A percentile compares a stretch with the other conserved stretches of the same genome.
phyloP scores from a whole-genome alignment of 2,113 vertebrate genomes.

The Dicrurus megarhynchus region DNA sequence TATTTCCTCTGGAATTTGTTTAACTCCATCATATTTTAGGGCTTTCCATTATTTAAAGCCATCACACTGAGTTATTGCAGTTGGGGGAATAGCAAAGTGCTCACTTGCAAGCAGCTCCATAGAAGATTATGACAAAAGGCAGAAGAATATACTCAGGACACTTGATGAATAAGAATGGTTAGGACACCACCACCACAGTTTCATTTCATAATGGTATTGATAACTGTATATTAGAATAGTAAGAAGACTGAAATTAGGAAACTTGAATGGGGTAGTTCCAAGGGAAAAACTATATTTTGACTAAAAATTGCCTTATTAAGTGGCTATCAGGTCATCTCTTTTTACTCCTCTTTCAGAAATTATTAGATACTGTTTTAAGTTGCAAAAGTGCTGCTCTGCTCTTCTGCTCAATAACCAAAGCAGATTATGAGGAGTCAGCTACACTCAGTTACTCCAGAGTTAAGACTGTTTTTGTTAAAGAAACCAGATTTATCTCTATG shows the following conservation, averaged over 20 bases:
- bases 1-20: conserved; percentile 61
- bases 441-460: neutral
- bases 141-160: neutral
- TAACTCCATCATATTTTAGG: conserved; percentile 37
- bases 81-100: neutral
- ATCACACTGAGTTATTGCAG: conserved; percentile 20
- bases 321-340: neutral
- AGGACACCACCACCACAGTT: neutral
- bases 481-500: neutral
- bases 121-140: conserved; percentile 4
- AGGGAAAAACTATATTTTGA: conserved; percentile 33
- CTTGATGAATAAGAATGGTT: neutral
- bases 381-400: neutral
- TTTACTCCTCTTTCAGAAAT: neutral
- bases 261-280: neutral
- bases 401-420: neutral
- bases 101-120: neutral
- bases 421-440: neutral
- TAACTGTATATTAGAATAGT: neutral
- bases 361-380: neutral
- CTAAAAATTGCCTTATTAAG: conserved; percentile 16
- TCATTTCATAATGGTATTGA: conserved; percentile 2
- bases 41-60: conserved; percentile 16
- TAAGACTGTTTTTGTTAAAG: neutral
- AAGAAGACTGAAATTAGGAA: neutral